Evolutionary conservation across 2,888 invertebrate genomes (phyloP).

Genomic region (Athalia rosae): DNA sequence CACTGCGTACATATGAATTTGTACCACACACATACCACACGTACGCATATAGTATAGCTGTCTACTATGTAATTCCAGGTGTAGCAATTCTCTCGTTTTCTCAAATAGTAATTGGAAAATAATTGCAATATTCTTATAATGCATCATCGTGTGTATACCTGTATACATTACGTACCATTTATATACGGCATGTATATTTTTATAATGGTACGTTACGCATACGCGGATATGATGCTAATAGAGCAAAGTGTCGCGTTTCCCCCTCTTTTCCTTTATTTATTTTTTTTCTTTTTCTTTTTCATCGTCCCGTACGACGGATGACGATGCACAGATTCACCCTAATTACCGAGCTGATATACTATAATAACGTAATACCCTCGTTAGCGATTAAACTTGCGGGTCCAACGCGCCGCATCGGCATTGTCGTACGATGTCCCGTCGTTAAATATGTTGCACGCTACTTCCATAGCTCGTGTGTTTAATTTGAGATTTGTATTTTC

Average conservation of each 20-base stretch:
- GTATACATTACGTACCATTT: too few relatives aligned
- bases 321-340: too few relatives aligned
- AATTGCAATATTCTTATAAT: slow-evolving; percentile 21
- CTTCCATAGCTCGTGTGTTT: neutral
- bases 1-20: too few relatives aligned
- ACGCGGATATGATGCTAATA: slow-evolving; percentile 47
- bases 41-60: neutral
- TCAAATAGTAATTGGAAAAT: slow-evolving; percentile 46
- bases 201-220: neutral
- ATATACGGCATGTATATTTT: slow-evolving; percentile 7
- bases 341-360: too few relatives aligned
- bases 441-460: slow-evolving; percentile 20
- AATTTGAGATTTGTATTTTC: too few relatives aligned
- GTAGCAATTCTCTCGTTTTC: slow-evolving; percentile 22
- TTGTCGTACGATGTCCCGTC: slow-evolving; percentile 6
- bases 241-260: slow-evolving; percentile 43
- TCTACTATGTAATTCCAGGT: slow-evolving; percentile 16
- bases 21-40: neutral
- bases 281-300: too few relatives aligned
- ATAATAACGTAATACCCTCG: slow-evolving; percentile 21
- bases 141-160: too few relatives aligned
- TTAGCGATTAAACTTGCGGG: slow-evolving; percentile 45
- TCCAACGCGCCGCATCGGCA: slow-evolving; percentile 25
- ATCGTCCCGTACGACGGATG: too few relatives aligned
- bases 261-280: neutral